Evolutionary conservation across 2,888 invertebrate species (phyloP).

Genomic region (Mesorhabditis spiculigera): DNA sequence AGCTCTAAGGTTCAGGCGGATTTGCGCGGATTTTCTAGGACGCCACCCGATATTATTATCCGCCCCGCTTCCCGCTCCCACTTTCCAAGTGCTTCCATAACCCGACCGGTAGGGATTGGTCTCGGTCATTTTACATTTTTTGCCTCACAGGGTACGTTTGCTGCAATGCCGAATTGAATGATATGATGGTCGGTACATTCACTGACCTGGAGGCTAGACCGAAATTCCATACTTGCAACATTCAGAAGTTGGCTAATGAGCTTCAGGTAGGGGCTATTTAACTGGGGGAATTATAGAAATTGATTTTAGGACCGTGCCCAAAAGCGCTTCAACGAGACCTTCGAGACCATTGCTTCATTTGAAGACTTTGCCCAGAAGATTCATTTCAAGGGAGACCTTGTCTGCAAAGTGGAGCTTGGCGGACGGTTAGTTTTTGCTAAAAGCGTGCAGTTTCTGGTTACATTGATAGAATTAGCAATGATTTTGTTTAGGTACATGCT

Average conservation of each 20-base stretch:
- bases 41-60: too few species aligned
- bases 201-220: constrained; percentile 22
- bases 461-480: too few species aligned
- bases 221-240: constrained; percentile 35
- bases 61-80: constrained; percentile 23
- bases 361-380: constrained; percentile 44
- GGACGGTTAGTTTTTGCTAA: constrained; percentile 22
- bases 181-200: constrained; percentile 38
- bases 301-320: constrained; percentile 21
- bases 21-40: too few species aligned
- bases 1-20: too few species aligned
- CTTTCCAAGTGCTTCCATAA: constrained; percentile 48
- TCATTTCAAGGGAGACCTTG: constrained; percentile 38
- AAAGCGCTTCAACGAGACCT: constrained; percentile 31
- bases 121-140: neutral
- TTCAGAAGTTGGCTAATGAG: constrained; percentile 29
- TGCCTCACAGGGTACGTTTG: constrained; percentile 35
- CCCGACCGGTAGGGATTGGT: constrained; percentile 24
- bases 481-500: too few species aligned
- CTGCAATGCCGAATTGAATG: constrained; percentile 41
- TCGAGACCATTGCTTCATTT: constrained; percentile 38
- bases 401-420: constrained; percentile 40
- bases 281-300: neutral
- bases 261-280: constrained; percentile 20
- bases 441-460: too few species aligned